A percentile compares a stretch with the other conserved stretches of the same genome.
Conservation (phyloP, 1,140 invertebrate species). For the Brevipalpus yothersi region DNA sequence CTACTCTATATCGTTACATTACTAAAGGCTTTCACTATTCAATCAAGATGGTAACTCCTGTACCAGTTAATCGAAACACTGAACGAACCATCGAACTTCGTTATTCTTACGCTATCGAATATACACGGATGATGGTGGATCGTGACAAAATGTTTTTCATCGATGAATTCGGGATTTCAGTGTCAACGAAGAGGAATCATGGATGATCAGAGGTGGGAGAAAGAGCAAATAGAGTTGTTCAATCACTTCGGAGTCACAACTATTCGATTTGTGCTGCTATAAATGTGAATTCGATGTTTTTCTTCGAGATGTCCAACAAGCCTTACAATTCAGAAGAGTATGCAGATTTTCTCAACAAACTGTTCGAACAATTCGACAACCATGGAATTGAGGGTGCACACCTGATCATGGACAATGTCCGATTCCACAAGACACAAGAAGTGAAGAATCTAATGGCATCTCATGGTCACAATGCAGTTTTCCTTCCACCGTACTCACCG, state of each 20-base stretch:
- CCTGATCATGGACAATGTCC: neutral
- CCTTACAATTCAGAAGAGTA: too few species aligned
- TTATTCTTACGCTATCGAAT: neutral
- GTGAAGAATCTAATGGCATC: neutral
- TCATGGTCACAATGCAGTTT: neutral
- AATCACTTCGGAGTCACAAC: neutral
- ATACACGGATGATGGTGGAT: neutral
- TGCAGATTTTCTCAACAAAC: neutral
- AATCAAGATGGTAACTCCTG: neutral
- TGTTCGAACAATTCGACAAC: neutral
- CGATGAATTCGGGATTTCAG: neutral
- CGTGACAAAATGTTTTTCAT: neutral
- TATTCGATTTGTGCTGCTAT: neutral
- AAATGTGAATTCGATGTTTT: neutral
- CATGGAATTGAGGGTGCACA: neutral
- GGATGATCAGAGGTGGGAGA: neutral
- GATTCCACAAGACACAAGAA: neutral
- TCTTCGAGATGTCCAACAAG: neutral
- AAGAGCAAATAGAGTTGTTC: neutral
- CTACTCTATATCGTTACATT: neutral
- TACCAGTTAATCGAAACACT: neutral
- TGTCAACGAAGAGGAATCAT: neutral
- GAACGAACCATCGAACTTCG: neutral
- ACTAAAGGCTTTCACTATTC: neutral
- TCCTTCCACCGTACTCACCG: neutral